These are phyloP conservation scores for Charaxes varanes DNA, from an alignment of 1,140 invertebrate species.

Conservation along the genomic window DNA sequence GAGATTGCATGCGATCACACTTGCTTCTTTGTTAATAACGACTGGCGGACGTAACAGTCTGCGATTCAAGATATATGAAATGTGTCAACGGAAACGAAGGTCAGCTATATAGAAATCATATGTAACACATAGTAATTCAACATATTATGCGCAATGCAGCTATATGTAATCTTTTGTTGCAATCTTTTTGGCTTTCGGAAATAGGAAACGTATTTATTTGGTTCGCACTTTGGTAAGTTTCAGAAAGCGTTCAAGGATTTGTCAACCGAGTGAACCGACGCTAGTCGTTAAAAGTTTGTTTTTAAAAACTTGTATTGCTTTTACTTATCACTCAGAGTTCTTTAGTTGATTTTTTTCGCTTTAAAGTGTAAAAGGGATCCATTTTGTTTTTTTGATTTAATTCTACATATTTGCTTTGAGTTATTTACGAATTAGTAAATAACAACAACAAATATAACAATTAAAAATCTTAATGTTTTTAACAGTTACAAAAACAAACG, in stretches of 20 bases:
- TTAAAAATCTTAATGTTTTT: conserved; percentile 1
- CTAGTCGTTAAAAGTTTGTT: conserved; percentile 3
- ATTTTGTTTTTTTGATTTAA: background rate
- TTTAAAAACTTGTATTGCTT: conserved; percentile 6
- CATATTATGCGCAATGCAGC: conserved; percentile 17
- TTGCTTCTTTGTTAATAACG: conserved; percentile 5
- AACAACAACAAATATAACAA: no score
- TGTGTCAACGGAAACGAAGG: conserved; percentile 14
- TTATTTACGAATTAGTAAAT: no score
- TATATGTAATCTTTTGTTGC: background rate
- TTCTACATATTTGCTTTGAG: no score
- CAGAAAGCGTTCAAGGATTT: conserved; percentile 5
- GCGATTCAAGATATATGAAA: conserved; percentile 14
- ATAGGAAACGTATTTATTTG: conserved; percentile 8
- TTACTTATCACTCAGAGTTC: conserved; percentile 4
- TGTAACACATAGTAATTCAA: conserved; percentile 1
- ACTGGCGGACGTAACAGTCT: conserved; percentile 6
- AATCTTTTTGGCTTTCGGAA: background rate
- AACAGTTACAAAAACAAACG: background rate
- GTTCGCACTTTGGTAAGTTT: background rate
- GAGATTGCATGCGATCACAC: conserved; percentile 22
- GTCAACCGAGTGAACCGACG: background rate
- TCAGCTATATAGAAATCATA: conserved; percentile 10
- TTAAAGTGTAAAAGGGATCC: conserved; percentile 6
- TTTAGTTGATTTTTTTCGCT: no score